Conservation (phyloP, 2,888 invertebrate genomes). For the Dendrolimus houi region DNA sequence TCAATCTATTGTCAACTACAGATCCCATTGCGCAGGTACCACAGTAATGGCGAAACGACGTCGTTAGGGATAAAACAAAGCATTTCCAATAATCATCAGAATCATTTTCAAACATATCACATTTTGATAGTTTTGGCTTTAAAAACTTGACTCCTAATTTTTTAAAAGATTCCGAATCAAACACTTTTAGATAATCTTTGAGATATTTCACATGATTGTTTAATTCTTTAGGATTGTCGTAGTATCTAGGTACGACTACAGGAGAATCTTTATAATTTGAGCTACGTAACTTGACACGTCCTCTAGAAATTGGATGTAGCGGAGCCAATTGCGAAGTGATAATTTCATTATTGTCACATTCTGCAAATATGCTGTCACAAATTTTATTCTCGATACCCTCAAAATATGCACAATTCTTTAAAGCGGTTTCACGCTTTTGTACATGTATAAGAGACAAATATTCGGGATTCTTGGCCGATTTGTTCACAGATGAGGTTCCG, state of each 20-base stretch:
- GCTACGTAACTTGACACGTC: constrained; percentile 62
- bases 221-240: constrained; percentile 10
- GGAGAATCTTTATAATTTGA: constrained; percentile 3
- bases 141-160: constrained; percentile 7
- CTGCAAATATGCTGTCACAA: constrained; percentile 21
- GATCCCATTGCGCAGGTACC: constrained; percentile 72
- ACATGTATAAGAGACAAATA: no score
- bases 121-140: constrained; percentile 4
- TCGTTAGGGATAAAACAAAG: constrained; percentile 64
- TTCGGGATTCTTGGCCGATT: no score
- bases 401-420: no score
- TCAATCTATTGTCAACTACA: constrained; percentile 68
- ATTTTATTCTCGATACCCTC: constrained; percentile 9
- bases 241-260: constrained; percentile 10
- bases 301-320: constrained; percentile 69
- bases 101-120: constrained; percentile 6
- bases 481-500: no score
- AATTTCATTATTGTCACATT: constrained; percentile 37
- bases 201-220: constrained; percentile 10
- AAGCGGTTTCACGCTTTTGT: no score
- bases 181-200: constrained; percentile 4
- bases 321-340: constrained; percentile 50
- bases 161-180: constrained; percentile 1
- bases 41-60: constrained; percentile 80
- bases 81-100: constrained; percentile 47